Percentiles rank a stretch among this genome's conserved stretches.
Evolutionary conservation across 2,113 vertebrate species (phyloP).

Genomic region (Terrapene triunguis): DNA sequence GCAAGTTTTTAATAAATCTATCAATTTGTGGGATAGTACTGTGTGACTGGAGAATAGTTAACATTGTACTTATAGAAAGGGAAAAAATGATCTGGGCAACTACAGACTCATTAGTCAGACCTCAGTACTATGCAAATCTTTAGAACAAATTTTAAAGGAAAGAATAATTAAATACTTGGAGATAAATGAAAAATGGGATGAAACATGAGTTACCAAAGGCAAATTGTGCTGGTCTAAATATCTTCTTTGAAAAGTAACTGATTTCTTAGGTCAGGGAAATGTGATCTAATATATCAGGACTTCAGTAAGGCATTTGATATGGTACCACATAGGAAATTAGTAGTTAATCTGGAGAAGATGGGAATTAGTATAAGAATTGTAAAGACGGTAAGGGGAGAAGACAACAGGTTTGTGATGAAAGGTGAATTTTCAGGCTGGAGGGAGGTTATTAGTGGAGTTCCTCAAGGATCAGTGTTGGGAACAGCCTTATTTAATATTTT

Average conservation of each 20-base stretch:
- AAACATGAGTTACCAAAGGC: not conserved
- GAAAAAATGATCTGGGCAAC: not conserved
- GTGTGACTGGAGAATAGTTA: not conserved
- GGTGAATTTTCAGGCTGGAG: no score
- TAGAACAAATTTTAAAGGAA: not conserved
- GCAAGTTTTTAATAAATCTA: not conserved
- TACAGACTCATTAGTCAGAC: not conserved
- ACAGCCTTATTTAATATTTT: no score
- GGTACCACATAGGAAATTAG: not conserved
- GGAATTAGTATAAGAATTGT: not conserved
- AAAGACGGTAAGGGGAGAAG: no score
- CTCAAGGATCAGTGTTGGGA: no score
- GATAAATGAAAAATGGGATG: not conserved
- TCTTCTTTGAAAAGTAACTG: not conserved
- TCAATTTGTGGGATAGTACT: not conserved
- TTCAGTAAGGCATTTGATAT: not conserved
- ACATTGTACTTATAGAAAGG: not conserved
- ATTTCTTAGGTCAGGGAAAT: not conserved
- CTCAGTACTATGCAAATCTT: not conserved
- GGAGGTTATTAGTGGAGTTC: no score
- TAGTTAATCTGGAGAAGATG: not conserved
- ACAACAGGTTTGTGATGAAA: no score
- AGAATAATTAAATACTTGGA: not conserved
- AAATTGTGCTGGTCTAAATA: not conserved
- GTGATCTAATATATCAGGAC: not conserved